phyloP scores from a whole-genome alignment of 2,113 vertebrate genomes.

The Mustelus asterias region DNA sequence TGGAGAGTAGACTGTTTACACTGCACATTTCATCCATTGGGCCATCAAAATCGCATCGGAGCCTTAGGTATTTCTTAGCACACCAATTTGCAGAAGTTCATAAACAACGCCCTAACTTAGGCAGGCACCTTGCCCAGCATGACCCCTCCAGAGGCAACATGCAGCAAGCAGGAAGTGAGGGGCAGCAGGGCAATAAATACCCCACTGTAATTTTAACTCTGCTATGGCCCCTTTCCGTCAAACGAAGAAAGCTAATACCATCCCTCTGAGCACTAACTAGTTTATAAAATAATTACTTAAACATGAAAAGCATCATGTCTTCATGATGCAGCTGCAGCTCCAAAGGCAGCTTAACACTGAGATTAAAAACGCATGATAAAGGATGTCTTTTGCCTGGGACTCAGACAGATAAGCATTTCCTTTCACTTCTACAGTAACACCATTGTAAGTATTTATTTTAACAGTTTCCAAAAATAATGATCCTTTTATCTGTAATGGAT shows the following conservation, averaged over 20 bases:
- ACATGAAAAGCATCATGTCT: not conserved
- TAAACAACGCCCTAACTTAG: not conserved
- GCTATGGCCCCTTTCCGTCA: not conserved
- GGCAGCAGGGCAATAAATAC: too few species aligned
- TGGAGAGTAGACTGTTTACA: not conserved
- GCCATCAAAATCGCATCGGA: not conserved
- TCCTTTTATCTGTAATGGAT: not conserved
- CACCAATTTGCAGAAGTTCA: not conserved
- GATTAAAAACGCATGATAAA: not conserved
- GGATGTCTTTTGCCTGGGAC: not conserved
- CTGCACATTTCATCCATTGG: not conserved
- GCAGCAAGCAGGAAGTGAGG: not conserved
- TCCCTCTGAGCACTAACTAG: not conserved
- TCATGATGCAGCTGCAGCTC: not conserved
- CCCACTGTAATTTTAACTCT: not conserved
- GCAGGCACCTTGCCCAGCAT: not conserved
- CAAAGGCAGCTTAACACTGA: not conserved
- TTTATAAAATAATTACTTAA: not conserved
- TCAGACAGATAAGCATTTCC: not conserved
- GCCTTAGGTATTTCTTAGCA: not conserved
- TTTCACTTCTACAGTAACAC: not conserved
- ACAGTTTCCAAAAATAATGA: not conserved
- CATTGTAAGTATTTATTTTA: not conserved
- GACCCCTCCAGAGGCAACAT: not conserved
- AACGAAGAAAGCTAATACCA: not conserved